Conservation (phyloP, 2,888 invertebrate genomes). For the Dicyrtoma fusca region DNA sequence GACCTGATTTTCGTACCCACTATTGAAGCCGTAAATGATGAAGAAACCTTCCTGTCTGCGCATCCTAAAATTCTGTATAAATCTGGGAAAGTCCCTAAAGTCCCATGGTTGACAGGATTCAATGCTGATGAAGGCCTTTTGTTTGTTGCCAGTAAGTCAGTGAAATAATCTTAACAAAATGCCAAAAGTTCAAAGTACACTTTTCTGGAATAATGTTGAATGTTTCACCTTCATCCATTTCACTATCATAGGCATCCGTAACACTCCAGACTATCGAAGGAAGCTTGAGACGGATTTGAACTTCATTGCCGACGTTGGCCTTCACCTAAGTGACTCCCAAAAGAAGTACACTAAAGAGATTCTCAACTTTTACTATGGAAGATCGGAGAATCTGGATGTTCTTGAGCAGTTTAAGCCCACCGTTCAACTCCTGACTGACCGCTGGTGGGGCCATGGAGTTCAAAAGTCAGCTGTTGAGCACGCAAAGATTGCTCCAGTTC, state of each 20-base stretch:
- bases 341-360: not conserved
- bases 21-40: slow-evolving; percentile 44
- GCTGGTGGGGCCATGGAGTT: not conserved
- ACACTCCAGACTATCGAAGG: slow-evolving; percentile 9
- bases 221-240: too few species aligned
- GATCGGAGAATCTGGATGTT: not conserved
- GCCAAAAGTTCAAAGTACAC: too few species aligned
- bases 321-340: slow-evolving; percentile 9
- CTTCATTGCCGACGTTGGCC: not conserved
- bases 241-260: too few species aligned
- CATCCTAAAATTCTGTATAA: slow-evolving; percentile 44
- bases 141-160: slow-evolving; percentile 20
- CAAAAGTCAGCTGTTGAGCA: not conserved
- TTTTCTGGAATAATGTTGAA: too few species aligned
- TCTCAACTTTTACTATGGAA: slow-evolving; percentile 29
- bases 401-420: not conserved
- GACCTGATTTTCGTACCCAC: slow-evolving; percentile 44
- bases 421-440: not conserved
- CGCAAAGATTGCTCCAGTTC: slow-evolving; percentile 8
- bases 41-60: slow-evolving; percentile 49
- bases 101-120: slow-evolving; percentile 50
- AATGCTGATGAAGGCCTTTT: slow-evolving; percentile 48
- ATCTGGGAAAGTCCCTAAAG: slow-evolving; percentile 41
- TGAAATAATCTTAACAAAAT: too few species aligned
- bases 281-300: slow-evolving; percentile 2